phyloP scores from a whole-genome alignment of 2,888 invertebrate species.

The Chymomyza caudatula region DNA sequence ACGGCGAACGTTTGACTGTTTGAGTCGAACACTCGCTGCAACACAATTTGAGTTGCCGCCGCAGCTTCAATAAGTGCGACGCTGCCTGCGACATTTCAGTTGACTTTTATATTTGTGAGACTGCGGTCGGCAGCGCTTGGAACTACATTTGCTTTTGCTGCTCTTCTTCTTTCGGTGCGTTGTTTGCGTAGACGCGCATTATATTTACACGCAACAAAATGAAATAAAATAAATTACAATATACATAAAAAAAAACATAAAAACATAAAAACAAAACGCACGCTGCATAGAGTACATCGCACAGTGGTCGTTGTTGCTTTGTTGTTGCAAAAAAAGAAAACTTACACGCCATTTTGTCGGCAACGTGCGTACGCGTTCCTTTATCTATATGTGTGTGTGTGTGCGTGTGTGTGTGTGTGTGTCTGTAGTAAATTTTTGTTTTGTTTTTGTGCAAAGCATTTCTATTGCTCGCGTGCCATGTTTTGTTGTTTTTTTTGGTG shows the following conservation, averaged over 20 bases:
- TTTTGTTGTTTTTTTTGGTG: too few relatives aligned
- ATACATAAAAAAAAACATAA: neutral
- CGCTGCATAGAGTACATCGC: neutral
- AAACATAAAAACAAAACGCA: neutral
- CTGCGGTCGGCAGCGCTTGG: constrained; percentile 27
- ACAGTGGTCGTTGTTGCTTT: constrained; percentile 12
- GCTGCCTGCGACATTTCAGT: constrained; percentile 36
- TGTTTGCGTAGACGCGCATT: neutral
- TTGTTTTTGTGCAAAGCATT: constrained; percentile 41
- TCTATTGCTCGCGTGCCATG: constrained; percentile 59
- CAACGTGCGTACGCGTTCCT: constrained; percentile 39
- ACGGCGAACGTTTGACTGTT: constrained; percentile 2
- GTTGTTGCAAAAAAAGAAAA: constrained; percentile 25
- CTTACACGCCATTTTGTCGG: constrained; percentile 41
- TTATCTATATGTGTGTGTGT: constrained; percentile 4
- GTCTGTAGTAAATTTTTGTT: constrained; percentile 22
- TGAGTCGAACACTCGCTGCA: neutral
- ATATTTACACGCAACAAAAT: neutral
- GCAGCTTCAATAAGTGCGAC: constrained; percentile 3
- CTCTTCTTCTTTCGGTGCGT: neutral
- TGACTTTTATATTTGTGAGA: constrained; percentile 57
- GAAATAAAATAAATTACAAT: neutral
- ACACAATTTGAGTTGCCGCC: neutral
- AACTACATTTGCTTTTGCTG: neutral
- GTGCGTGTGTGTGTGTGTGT: neutral